Base-by-base conservation (phyloP, 2,113 vertebrate genomes). In the Nibea albiflora region DNA sequence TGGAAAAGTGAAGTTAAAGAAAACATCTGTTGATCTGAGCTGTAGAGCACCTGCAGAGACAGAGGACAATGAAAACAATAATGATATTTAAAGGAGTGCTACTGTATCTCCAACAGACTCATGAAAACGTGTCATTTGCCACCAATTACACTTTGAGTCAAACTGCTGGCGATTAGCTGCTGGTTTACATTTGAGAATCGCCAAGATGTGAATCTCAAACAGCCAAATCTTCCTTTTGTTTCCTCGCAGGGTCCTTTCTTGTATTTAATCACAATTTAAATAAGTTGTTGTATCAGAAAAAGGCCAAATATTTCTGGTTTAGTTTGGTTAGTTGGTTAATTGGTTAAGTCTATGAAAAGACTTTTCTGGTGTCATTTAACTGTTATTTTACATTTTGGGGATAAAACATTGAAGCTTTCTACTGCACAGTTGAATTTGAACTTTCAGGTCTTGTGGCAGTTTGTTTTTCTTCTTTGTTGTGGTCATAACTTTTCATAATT, bases 51-150 rank as follows among this genome's bases (percentile, higher is more conserved):
- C 44, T 19, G 16, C 46, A 1, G 19, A 35, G 28, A 20, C 17
- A 39, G 12, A 50, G 4, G 26, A n/a, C 5, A 12, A 4, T 50
- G 3, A 31, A 35, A 24, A 35, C 31, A 35, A 24, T 3, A 22
- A 54, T 52, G 65, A 22, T 31, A 73, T 5, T 35, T 57, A 12
- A 39, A 14, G 44, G 5, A 68, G 42, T 19, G 24, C 28, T 52
- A 12, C n/a, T 63, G 49, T 24, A 11, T 61, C 26, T 50, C 19
- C 9, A 35, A 35, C 17, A 35, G 11, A 19, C 17, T 20, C 15
- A 52, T 39, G 60, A 3, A 70, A 44, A 49, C 4, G 50, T 57
- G 44, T 77, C 28, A 3, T 78, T 64, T 50, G 75, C 42, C 50
- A 58, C 68, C 53, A 69, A 1, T 61, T 6, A 16, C 8, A 50